Evolutionary conservation across 1,140 invertebrate genomes (phyloP).

Genomic region (Drosophila truncata): DNA sequence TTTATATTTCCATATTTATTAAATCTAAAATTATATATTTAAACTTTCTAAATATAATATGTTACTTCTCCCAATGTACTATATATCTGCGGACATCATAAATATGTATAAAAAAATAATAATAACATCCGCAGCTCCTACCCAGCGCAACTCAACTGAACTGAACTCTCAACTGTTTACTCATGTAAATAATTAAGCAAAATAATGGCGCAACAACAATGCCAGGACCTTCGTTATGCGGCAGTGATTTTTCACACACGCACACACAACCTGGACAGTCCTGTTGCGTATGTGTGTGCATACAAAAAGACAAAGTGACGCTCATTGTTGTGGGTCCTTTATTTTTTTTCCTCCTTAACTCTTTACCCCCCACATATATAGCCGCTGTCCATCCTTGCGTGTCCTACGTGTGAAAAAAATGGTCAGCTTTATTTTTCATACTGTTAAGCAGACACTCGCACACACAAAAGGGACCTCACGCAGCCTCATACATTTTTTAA

Average conservation of each 20-base stretch:
- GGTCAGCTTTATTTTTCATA: constrained; percentile 68
- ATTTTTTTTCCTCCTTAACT: constrained; percentile 36
- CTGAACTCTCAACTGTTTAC: constrained; percentile 77
- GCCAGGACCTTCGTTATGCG: constrained; percentile 63
- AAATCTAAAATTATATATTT: background rate
- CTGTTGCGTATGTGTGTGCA: constrained; percentile 30
- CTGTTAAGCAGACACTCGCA: constrained; percentile 47
- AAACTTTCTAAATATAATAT: too few relatives aligned
- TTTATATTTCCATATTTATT: accelerated
- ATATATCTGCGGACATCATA: constrained; percentile 23
- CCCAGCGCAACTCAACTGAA: constrained; percentile 24
- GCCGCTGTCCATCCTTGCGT: constrained; percentile 28
- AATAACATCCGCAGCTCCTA: constrained; percentile 27
- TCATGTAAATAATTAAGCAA: constrained; percentile 82
- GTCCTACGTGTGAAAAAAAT: constrained; percentile 68
- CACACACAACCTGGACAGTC: constrained; percentile 10
- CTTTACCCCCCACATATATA: constrained; percentile 1
- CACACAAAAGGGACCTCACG: constrained; percentile 25
- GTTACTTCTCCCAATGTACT: background rate
- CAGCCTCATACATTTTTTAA: constrained; percentile 69
- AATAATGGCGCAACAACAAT: constrained; percentile 64
- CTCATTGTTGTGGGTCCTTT: constrained; percentile 68
- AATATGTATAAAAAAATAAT: background rate
- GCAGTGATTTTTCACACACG: constrained; percentile 69
- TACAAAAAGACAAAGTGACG: constrained; percentile 73